These are phyloP conservation scores for Hedya salicella DNA, from an alignment of 2,888 invertebrate genomes.

Conservation along the genomic window DNA sequence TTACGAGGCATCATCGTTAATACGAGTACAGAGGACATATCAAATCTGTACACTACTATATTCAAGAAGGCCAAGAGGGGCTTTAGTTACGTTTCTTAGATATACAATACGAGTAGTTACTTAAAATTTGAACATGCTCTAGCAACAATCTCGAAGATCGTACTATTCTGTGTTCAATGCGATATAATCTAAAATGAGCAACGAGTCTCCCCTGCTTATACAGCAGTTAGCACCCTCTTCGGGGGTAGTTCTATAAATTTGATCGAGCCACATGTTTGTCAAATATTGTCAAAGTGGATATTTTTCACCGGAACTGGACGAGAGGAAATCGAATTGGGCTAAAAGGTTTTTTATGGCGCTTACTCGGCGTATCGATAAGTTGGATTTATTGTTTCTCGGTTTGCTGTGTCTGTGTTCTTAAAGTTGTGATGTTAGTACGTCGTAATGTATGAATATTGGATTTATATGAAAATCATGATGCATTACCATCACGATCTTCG, in stretches of 20 bases:
- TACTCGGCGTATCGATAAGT: slow-evolving; percentile 11
- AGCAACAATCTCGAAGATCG: no score
- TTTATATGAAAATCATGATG: no score
- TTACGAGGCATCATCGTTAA: no score
- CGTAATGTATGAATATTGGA: background rate
- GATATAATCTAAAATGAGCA: slow-evolving; percentile 26
- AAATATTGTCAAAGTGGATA: slow-evolving; percentile 31
- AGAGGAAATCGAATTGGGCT: slow-evolving; percentile 28
- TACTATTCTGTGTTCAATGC: slow-evolving; percentile 6
- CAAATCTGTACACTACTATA: no score
- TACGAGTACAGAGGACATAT: no score
- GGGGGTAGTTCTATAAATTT: slow-evolving; percentile 41
- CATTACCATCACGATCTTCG: no score
- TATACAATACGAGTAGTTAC: no score
- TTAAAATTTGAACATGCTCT: no score
- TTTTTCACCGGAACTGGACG: slow-evolving; percentile 18
- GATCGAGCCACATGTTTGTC: slow-evolving; percentile 39
- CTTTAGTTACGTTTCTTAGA: no score
- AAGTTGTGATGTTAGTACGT: background rate
- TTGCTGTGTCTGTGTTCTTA: background rate
- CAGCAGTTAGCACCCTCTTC: slow-evolving; percentile 37
- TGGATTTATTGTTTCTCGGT: slow-evolving; percentile 19
- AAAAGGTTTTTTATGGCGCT: slow-evolving; percentile 17
- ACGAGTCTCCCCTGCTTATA: slow-evolving; percentile 31
- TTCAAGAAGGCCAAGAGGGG: no score